Conservation (phyloP, 2,888 invertebrate species). For the Xestobium rufovillosum region DNA sequence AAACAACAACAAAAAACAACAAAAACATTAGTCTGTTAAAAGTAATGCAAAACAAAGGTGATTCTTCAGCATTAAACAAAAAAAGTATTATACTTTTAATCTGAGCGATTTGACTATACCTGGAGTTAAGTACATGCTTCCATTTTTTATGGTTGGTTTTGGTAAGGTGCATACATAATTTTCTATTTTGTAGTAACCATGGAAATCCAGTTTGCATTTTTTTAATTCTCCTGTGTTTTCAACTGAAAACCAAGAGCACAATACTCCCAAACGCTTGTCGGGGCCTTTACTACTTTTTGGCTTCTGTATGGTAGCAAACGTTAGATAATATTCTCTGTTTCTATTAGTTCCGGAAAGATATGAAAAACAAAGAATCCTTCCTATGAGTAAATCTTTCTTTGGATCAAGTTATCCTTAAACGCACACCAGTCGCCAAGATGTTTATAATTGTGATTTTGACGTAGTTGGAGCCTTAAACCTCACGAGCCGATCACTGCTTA, state of each 20-base stretch:
- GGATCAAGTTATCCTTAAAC: not conserved
- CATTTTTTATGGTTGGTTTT: not conserved
- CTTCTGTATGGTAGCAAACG: too few relatives aligned
- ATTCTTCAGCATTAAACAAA: not conserved
- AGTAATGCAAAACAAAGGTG: too few relatives aligned
- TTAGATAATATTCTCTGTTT: too few relatives aligned
- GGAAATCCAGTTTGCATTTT: not conserved
- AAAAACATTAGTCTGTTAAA: too few relatives aligned
- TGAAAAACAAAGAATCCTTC: not conserved
- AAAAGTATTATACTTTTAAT: not conserved
- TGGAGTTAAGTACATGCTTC: not conserved
- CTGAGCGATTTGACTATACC: too few relatives aligned
- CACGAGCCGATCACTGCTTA: too few relatives aligned
- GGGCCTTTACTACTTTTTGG: too few relatives aligned
- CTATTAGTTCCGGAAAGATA: slow-evolving; percentile 1
- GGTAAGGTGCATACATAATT: not conserved
- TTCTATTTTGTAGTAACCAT: not conserved
- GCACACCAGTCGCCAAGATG: slow-evolving; percentile 1
- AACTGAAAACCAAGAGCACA: slow-evolving; percentile 1
- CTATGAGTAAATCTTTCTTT: not conserved
- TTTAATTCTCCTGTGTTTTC: slow-evolving; percentile 1
- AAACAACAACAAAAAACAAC: too few relatives aligned
- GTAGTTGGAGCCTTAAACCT: not conserved
- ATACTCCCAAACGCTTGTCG: not conserved
- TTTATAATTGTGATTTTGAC: not conserved